Conservation (phyloP, 2,113 vertebrate genomes). For the Megaceryle torquata region DNA sequence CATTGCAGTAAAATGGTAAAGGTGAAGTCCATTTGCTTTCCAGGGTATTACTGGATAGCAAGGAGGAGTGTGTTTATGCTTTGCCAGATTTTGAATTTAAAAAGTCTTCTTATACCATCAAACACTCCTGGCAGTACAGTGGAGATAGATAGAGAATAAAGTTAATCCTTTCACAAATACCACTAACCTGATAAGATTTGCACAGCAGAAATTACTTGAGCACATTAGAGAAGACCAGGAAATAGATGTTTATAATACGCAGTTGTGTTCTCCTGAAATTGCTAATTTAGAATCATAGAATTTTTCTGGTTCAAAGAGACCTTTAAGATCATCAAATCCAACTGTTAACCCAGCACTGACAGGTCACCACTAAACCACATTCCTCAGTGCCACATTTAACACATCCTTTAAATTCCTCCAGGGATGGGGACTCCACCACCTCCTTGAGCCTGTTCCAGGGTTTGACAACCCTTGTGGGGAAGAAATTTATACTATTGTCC, state of each 20-base stretch:
- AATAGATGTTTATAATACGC: neutral
- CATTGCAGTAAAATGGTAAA: neutral
- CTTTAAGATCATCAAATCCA: too few species aligned
- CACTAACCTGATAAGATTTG: neutral
- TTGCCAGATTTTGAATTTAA: neutral
- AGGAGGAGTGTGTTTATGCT: neutral
- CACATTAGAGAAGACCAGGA: neutral
- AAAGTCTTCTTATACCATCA: neutral
- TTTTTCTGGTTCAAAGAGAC: too few species aligned
- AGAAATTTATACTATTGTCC: too few species aligned
- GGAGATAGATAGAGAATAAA: neutral
- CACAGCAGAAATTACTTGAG: neutral
- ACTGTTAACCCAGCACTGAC: too few species aligned
- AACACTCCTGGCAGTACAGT: neutral
- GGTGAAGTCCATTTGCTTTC: neutral
- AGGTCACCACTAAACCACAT: too few species aligned
- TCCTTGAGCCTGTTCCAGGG: too few species aligned
- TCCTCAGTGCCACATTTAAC: too few species aligned
- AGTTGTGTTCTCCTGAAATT: neutral
- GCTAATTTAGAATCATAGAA: neutral
- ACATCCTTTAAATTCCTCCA: too few species aligned
- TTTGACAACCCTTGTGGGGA: too few species aligned
- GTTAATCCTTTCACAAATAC: neutral
- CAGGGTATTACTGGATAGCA: neutral
- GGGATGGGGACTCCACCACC: too few species aligned